These are phyloP conservation scores for Lacerta agilis DNA, from an alignment of 2,797 vertebrate genomes.

Conservation along the genomic window DNA sequence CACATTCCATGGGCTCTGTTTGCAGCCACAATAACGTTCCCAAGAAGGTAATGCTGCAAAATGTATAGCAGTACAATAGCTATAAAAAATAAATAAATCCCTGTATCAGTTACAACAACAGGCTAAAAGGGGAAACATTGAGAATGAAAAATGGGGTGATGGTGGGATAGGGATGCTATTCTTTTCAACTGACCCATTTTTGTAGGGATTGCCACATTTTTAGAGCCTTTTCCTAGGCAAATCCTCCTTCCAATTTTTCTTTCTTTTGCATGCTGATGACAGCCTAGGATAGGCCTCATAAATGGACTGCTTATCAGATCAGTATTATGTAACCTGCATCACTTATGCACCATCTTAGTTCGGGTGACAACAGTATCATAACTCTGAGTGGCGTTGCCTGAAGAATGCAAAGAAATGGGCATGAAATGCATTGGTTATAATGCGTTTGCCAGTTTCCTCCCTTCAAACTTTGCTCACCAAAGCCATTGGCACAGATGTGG, in stretches of 20 bases:
- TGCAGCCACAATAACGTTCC: slow-evolving; percentile 37
- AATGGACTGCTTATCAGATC: not conserved
- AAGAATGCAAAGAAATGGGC: not conserved
- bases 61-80: not conserved
- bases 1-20: slow-evolving; percentile 17
- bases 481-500: not conserved
- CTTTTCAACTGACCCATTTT: not conserved
- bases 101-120: not conserved
- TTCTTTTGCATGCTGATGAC: not conserved
- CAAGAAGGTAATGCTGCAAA: slow-evolving; percentile 48
- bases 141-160: not conserved
- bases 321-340: not conserved
- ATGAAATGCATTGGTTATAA: not conserved
- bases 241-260: not conserved
- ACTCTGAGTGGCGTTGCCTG: no score
- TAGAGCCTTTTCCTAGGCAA: not conserved
- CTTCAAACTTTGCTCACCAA: not conserved
- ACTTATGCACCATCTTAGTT: not conserved
- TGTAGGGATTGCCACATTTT: not conserved
- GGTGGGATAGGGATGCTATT: not conserved
- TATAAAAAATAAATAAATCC: not conserved
- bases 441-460: not conserved
- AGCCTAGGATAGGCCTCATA: not conserved
- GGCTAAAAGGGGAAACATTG: not conserved
- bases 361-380: not conserved